Percentiles rank a stretch among this genome's conserved stretches.
Conservation (phyloP, 2,113 vertebrate species). For the Silurus asotus region DNA sequence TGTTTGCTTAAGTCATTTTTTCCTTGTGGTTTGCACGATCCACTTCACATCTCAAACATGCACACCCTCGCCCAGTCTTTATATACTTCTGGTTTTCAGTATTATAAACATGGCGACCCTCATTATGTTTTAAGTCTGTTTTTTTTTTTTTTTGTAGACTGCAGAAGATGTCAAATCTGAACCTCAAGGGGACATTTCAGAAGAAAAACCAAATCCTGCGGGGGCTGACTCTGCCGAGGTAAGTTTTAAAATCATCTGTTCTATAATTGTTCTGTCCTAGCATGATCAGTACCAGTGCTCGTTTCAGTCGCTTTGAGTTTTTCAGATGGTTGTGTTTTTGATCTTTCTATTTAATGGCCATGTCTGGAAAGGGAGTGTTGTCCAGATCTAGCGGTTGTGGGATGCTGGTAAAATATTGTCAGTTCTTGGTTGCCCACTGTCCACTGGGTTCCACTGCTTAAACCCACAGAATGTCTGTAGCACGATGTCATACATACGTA, state of each 20-base stretch:
- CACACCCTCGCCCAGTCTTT: background rate
- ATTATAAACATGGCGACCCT: background rate
- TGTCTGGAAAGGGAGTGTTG: constrained; percentile 35
- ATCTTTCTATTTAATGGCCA: constrained; percentile 23
- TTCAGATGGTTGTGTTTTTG: constrained; percentile 12
- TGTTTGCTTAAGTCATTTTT: background rate
- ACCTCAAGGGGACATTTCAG: constrained; percentile 22
- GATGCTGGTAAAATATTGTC: constrained; percentile 11
- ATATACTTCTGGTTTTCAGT: background rate
- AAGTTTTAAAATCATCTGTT: background rate
- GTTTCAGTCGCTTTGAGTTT: background rate
- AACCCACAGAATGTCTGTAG: constrained; percentile 23
- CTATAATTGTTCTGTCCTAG: background rate
- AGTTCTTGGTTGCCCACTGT: background rate
- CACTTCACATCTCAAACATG: background rate
- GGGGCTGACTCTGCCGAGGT: constrained; percentile 18
- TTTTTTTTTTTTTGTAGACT: constrained; percentile 20
- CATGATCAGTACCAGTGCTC: background rate
- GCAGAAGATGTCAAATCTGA: constrained; percentile 44
- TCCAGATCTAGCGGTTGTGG: constrained; percentile 22
- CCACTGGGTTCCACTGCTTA: background rate
- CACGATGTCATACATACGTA: constrained; percentile 18
- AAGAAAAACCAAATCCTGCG: background rate
- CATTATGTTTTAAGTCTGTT: background rate
- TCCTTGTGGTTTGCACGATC: constrained; percentile 12